Percentiles rank a stretch among this genome's conserved stretches.
phyloP scores from a whole-genome alignment of 1,140 invertebrate genomes.

The Palaemon carinicauda region DNA sequence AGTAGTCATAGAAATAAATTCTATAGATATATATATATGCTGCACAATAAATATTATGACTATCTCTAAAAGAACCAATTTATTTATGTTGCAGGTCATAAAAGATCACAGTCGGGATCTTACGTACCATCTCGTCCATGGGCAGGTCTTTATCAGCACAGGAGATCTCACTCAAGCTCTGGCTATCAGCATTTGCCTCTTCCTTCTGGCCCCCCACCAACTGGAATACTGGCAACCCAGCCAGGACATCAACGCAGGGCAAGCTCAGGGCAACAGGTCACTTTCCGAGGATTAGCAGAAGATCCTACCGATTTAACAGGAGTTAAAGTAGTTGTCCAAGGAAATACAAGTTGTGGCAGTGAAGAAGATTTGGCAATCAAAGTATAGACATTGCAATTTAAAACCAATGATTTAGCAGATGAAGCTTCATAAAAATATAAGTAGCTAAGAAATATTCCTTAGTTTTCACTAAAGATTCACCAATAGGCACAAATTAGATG shows the following conservation, averaged over 20 bases:
- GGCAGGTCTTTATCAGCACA: conserved; percentile 49
- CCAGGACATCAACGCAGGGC: conserved; percentile 49
- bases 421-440: too few relatives aligned
- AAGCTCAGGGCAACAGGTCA: conserved; percentile 54
- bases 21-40: too few relatives aligned
- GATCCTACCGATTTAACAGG: conserved; percentile 27
- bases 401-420: too few relatives aligned
- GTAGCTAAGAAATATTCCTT: too few relatives aligned
- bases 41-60: too few relatives aligned
- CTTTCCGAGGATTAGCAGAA: conserved; percentile 18
- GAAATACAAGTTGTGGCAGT: conserved; percentile 9
- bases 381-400: background rate
- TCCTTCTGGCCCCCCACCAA: conserved; percentile 16
- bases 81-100: conserved; percentile 42
- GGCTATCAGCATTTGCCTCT: conserved; percentile 49
- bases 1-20: too few relatives aligned
- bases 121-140: conserved; percentile 48
- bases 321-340: conserved; percentile 26
- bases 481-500: too few relatives aligned
- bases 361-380: conserved; percentile 43
- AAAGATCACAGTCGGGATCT: conserved; percentile 54
- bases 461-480: too few relatives aligned
- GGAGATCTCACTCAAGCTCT: conserved; percentile 54
- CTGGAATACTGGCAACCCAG: conserved; percentile 22
- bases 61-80: too few relatives aligned